Evolutionary conservation across 2,113 vertebrate species (phyloP).

Genomic region (Siniperca chuatsi): DNA sequence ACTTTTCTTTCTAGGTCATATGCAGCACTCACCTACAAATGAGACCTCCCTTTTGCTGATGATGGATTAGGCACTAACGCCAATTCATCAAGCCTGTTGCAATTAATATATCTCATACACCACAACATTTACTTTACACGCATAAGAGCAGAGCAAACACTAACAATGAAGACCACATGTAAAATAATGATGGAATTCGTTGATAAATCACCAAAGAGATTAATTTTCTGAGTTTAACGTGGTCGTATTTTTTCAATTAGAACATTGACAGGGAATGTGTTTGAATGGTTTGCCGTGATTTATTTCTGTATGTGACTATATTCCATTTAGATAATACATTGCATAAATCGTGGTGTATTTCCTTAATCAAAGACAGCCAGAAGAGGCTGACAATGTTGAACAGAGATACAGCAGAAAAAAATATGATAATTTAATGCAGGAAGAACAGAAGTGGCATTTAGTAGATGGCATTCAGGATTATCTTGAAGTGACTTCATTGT

Average conservation of each 20-base stretch:
- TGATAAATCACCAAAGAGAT: constrained; percentile 25
- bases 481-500: constrained; percentile 48
- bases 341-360: constrained; percentile 25
- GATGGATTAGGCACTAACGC: constrained; percentile 45
- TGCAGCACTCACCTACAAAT: constrained; percentile 10
- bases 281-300: constrained; percentile 11
- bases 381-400: constrained; percentile 20
- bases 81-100: constrained; percentile 57
- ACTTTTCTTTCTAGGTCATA: constrained; percentile 45
- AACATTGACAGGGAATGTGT: constrained; percentile 8
- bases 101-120: constrained; percentile 33
- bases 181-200: constrained; percentile 3
- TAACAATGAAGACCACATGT: constrained; percentile 12
- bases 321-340: constrained; percentile 32
- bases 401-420: constrained; percentile 23
- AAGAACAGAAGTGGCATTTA: constrained; percentile 55
- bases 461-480: constrained; percentile 52
- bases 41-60: constrained; percentile 29
- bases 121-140: constrained; percentile 9
- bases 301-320: constrained; percentile 1
- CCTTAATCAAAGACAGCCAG: constrained; percentile 6
- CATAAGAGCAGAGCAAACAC: constrained; percentile 20
- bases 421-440: constrained; percentile 33
- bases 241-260: constrained; percentile 24
- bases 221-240: neutral